Base-by-base conservation (phyloP, 2,888 invertebrate species). In the Latheticus oryzae region DNA sequence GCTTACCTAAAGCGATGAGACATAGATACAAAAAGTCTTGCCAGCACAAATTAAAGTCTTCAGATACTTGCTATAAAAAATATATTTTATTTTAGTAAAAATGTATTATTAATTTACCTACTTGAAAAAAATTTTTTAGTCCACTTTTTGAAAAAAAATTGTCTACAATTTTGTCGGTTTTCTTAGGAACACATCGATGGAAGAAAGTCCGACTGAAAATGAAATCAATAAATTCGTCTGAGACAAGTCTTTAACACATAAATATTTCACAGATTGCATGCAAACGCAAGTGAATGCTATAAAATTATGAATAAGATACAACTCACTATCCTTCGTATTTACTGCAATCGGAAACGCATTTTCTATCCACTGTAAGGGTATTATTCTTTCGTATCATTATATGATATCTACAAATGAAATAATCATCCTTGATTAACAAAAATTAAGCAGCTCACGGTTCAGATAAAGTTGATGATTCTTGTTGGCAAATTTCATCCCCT, bases 11-110 rank as follows among this genome's bases (percentile, higher is more conserved):
- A 26, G 87, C 82, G 53, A 87, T 81, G 1, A 84, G 69, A 60
- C 83, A 81, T 54, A 87, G 77, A 66, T 84, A 84, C 21, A 85
- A 65, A 53, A 88, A 80, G 70, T 87, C 84, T 47, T 67, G 70
- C 84, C 85, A 86, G 11, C 83, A 83, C 2, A 80, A 72, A 58
- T 82, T 77, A 24, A 88, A 72, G 74, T 88, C 88, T 66, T 83
- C 83, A 1, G 83, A 78, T 2, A 83, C 82, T 75, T 86, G 84
- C 83, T 86, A 73, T 60, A 52, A 58, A 37, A n/a, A 48, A 15
- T 33, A 15, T 28, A 19, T 4, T 19, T 19, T n/a, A n/a, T n/a
- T n/a, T n/a, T n/a, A n/a, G 9, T 40, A 21, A 40, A n/a, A 4
- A 2, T 13, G 13, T 13, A 3, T 12, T n/a, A 21, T 38, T 38